Conservation (phyloP, 2,888 invertebrate genomes). For the Tipula lateralis region DNA sequence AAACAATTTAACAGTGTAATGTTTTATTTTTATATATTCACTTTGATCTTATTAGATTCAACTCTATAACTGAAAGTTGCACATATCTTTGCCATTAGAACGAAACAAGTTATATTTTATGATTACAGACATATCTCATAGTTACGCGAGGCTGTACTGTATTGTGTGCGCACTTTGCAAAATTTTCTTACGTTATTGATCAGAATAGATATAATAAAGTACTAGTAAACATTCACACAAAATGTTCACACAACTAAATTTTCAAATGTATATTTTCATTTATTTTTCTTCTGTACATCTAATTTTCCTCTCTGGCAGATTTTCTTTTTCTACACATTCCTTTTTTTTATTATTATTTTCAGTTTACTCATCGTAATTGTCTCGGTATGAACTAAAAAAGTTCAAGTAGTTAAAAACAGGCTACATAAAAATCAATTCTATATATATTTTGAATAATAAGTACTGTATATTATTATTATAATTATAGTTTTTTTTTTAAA, state of each 20-base stretch:
- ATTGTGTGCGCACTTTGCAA: not conserved
- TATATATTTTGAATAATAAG: not conserved
- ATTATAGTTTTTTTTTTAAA: not conserved
- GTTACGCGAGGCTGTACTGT: not conserved
- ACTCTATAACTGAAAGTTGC: too few species aligned
- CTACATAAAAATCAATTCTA: not conserved
- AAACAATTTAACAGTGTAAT: too few species aligned
- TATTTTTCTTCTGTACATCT: not conserved
- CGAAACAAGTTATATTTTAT: too few species aligned
- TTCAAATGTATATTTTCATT: not conserved
- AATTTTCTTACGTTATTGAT: not conserved
- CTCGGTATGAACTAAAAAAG: not conserved
- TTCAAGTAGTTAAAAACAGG: not conserved
- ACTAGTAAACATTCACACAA: not conserved
- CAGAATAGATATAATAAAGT: not conserved
- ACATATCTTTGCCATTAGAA: too few species aligned
- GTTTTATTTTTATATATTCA: too few species aligned
- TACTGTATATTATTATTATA: not conserved
- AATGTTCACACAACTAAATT: not conserved
- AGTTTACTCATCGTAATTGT: constrained; percentile 9
- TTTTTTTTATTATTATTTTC: not conserved
- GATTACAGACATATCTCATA: too few species aligned
- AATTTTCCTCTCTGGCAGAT: not conserved
- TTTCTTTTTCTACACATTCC: not conserved
- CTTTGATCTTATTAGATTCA: too few species aligned